Percentiles rank a stretch among this genome's conserved stretches.
Conservation (phyloP, 2,797 vertebrate genomes). For the Hydrolagus colliei region DNA sequence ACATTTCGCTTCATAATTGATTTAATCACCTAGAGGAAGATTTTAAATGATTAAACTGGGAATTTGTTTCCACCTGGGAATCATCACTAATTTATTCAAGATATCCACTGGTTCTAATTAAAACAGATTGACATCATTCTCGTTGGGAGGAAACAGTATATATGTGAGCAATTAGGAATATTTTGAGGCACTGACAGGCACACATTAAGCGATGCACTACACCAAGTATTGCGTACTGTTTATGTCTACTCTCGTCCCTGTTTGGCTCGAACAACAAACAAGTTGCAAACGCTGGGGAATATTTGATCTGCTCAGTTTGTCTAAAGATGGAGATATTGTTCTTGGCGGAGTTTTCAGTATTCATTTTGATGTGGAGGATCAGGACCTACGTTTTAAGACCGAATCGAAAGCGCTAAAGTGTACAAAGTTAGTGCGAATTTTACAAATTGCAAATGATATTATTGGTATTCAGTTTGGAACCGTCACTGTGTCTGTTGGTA, state of each 20-base stretch:
- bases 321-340: neutral
- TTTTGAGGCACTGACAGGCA: neutral
- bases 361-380: slow-evolving; percentile 2
- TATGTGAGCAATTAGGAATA: neutral
- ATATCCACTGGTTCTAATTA: too few relatives aligned
- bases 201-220: neutral
- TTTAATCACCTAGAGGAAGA: neutral
- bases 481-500: too few relatives aligned
- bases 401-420: neutral
- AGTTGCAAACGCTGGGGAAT: too few relatives aligned
- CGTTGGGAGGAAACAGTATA: neutral
- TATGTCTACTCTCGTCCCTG: neutral
- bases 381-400: neutral
- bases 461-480: too few relatives aligned
- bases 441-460: too few relatives aligned
- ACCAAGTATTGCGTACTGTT: neutral
- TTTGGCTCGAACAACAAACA: too few relatives aligned
- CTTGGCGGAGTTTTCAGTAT: slow-evolving; percentile 10
- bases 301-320: neutral
- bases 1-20: neutral
- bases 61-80: too few relatives aligned
- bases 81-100: neutral
- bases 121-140: neutral
- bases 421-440: too few relatives aligned
- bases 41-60: neutral